Evolutionary conservation across 1,140 invertebrate species (phyloP).

Genomic region (Vanessa tameamea): DNA sequence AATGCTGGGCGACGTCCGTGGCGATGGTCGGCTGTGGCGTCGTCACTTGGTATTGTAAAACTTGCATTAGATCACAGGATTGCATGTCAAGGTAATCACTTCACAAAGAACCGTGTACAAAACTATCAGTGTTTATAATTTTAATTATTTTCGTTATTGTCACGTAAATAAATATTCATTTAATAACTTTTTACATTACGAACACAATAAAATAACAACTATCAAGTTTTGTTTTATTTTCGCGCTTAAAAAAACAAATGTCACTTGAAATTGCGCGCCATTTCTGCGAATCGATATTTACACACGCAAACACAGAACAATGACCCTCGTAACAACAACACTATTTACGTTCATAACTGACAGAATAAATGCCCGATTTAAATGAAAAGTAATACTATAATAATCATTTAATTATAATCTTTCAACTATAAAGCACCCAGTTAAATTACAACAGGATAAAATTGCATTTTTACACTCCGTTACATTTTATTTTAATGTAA

Average conservation of each 20-base stretch:
- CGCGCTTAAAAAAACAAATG: background rate
- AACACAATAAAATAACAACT: constrained; percentile 12
- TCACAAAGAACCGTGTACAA: no score
- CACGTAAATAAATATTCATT: no score
- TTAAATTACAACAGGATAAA: background rate
- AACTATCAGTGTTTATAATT: no score
- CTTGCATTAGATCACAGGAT: constrained; percentile 67
- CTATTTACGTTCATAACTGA: constrained; percentile 25
- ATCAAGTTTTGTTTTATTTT: background rate
- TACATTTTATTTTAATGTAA: background rate
- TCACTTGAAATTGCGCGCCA: constrained; percentile 63
- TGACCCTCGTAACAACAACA: constrained; percentile 52
- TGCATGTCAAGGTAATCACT: constrained; percentile 43
- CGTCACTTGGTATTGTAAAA: constrained; percentile 71
- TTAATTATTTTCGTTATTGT: no score
- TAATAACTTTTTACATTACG: background rate
- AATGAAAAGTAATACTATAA: background rate
- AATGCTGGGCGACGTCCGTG: constrained; percentile 67
- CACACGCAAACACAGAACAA: constrained; percentile 58
- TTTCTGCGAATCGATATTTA: constrained; percentile 65
- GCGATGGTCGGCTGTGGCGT: constrained; percentile 65
- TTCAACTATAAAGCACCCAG: background rate
- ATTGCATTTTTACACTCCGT: background rate
- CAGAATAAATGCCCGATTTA: background rate
- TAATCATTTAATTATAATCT: background rate